Base-by-base conservation (phyloP, 2,797 vertebrate species). In the Sebastiscus tertius region DNA sequence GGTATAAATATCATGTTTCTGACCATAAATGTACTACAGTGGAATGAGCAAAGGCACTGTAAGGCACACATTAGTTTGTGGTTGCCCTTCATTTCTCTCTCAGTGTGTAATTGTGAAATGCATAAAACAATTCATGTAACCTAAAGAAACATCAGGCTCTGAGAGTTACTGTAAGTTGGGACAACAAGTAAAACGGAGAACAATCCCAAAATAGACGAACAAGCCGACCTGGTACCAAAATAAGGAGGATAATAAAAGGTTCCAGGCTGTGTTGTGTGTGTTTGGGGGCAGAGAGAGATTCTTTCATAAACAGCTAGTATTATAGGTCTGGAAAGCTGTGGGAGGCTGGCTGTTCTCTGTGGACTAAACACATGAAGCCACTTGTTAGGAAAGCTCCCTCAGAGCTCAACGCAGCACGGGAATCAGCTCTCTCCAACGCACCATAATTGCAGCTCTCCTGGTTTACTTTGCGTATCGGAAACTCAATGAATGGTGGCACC, bases 361-460 rank as follows among this genome's bases (percentile, higher is more conserved):
- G 86, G 90, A 89, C 81, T 90, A 90, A 94, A 89, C 92, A 88
- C 75, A 62, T 81, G 62, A 94, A 82, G 86, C 90, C 87, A 87
- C 86, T 86, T 85, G 87, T 89, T 91, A 90, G 88, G 77, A 91
- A 94, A 91, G 84, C 79, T 89, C 73, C 79, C 83, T 84, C 39
- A 49, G 49, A 91, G 84, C 85, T 87, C 76, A 82, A 80, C 84
- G 79, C 77, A 76, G 88, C 78, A 71, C 84, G 84, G 78, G 84
- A 80, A 77, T 93, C 83, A 54, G 87, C 89, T 88, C 90, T 93
- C 94, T 94, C 77, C 80, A 88, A 88, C 65, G 42, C 73, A 83
- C 88, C 82, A 80, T 93, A 95, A 96, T 95, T 96, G 93, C 85
- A 91, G 77, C 61, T 82, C 80, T 82, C 84, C 87, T 86, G 75